Base-by-base conservation (phyloP, 2,888 invertebrate genomes). In the Bugula neritina region DNA sequence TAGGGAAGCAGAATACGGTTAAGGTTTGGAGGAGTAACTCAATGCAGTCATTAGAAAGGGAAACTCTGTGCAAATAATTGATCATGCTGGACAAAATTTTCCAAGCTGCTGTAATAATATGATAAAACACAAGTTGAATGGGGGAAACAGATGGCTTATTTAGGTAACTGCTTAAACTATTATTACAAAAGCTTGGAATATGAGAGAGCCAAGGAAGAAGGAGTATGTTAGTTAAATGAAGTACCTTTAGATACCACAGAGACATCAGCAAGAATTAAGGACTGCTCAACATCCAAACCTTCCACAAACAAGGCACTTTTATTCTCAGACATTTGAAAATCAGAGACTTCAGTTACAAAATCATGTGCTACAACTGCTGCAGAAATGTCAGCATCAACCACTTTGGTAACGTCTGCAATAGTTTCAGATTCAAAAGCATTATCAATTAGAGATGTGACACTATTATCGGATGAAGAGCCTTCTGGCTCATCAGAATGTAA, bases 221-320 rank as follows among this genome's bases (percentile, higher is more conserved):
- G n/a, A n/a, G n/a, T n/a, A n/a, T n/a, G 43, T 43, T 43, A 43
- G 43, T 43, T 10, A 17, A 10, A 17, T 5, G 17, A 43, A 10
- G 31, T 63, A 63, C 63, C 63, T 63, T 63, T 63, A 63, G 63
- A 63, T 13, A 63, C 63, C 63, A 63, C 27, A 63, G 63, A 63
- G 63, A 63, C 63, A 63, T 63, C 63, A 31, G 27, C 29, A 29
- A 63, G 63, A 13, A 63, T 34, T 31, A 63, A 2, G 2, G 27
- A 13, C 3, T 27, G 29, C 29, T 31, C 63, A 63, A 27, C 27
- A 13, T 21, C 31, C 31, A 63, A 63, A 25, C 63, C 31, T 63
- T 63, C 63, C n/a, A 57, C 57, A 13, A 27, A 27, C 63, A 34
- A 31, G 31, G 27, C 63, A 2, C 10, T 31, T n/a, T 25, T 29